Evolutionary conservation across 64 coral and sea anemone genomes (phyloP).

Genomic region (Pocillopora damicornis): DNA sequence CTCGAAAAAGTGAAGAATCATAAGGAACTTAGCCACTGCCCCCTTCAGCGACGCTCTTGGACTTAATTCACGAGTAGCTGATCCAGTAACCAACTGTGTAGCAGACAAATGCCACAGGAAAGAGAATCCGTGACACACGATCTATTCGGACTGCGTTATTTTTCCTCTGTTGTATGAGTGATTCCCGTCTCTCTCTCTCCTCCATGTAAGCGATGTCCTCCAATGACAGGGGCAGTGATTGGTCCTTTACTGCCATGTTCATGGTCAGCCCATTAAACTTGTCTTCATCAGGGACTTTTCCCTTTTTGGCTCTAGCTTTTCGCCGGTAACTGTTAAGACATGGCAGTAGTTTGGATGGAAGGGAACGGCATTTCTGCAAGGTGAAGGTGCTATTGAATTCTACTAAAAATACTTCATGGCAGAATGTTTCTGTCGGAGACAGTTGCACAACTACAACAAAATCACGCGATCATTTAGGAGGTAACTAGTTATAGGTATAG

Average conservation of each 20-base stretch:
- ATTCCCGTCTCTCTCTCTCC: neutral
- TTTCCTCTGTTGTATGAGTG: neutral
- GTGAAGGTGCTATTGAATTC: too few species aligned
- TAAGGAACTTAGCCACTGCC: too few species aligned
- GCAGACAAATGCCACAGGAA: neutral
- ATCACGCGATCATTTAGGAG: too few species aligned
- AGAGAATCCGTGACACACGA: neutral
- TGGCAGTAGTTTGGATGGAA: neutral
- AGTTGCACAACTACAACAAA: too few species aligned
- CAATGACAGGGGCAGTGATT: constrained; percentile 1
- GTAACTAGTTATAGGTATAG: too few species aligned
- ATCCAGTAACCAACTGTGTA: constrained; percentile 13
- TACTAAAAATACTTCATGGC: too few species aligned
- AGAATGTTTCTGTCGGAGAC: too few species aligned
- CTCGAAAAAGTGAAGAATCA: too few species aligned
- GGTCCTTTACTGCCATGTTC: neutral
- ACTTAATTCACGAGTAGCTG: neutral
- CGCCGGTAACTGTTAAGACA: neutral
- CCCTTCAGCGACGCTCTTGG: neutral
- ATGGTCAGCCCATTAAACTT: neutral
- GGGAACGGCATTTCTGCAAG: neutral
- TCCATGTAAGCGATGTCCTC: neutral
- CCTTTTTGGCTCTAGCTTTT: neutral
- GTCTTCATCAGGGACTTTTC: too few species aligned
- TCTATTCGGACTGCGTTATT: neutral